Conservation (phyloP, 1,140 invertebrate genomes). For the Nymphalis io region DNA sequence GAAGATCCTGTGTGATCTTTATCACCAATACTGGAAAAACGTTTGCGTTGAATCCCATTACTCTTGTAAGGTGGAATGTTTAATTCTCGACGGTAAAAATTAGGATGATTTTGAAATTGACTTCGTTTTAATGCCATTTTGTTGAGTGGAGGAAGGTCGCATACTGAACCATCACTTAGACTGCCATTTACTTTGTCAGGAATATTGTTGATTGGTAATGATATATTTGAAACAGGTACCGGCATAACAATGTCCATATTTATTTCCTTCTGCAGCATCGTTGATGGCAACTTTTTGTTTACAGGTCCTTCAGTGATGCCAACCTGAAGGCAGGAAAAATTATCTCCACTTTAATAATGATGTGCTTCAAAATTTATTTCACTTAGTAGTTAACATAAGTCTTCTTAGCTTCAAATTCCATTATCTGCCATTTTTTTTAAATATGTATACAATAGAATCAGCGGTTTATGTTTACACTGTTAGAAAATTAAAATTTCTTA, state of each 20-base stretch:
- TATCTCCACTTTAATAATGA: constrained; percentile 79
- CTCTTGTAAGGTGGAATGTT: constrained; percentile 48
- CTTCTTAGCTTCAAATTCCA: constrained; percentile 76
- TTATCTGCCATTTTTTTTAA: constrained; percentile 56
- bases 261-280: constrained; percentile 68
- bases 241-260: constrained; percentile 61
- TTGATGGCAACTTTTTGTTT: constrained; percentile 74
- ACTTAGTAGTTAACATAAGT: constrained; percentile 67
- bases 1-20: constrained; percentile 63
- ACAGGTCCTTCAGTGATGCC: constrained; percentile 79
- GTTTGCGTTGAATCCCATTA: constrained; percentile 56
- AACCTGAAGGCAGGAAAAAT: constrained; percentile 81
- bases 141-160: constrained; percentile 56
- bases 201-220: constrained; percentile 48
- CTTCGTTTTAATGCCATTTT: constrained; percentile 56
- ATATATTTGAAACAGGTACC: constrained; percentile 52
- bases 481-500: constrained; percentile 21
- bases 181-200: constrained; percentile 58
- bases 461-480: constrained; percentile 26
- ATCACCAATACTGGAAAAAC: constrained; percentile 59
- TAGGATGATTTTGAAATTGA: constrained; percentile 53
- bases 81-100: constrained; percentile 51
- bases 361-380: constrained; percentile 75
- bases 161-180: constrained; percentile 70
- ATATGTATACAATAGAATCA: constrained; percentile 28